Conservation (phyloP, 1,140 invertebrate genomes). For the Diabrotica undecimpunctata region DNA sequence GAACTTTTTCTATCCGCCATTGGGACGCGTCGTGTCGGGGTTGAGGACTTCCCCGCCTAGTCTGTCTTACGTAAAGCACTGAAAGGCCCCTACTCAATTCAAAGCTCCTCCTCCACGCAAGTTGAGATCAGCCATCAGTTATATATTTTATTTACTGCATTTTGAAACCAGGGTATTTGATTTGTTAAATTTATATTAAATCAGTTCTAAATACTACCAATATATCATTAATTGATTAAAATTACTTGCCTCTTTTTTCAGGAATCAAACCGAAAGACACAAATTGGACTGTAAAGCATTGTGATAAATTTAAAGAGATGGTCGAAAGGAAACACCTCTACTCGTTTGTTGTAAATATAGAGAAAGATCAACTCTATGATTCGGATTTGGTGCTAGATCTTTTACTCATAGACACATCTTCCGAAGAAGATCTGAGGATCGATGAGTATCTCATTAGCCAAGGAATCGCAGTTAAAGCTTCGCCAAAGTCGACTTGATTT, state of each 20-base stretch:
- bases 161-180: too few relatives aligned
- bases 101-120: too few relatives aligned
- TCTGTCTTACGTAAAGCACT: too few relatives aligned
- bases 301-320: conserved; percentile 40
- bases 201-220: too few relatives aligned
- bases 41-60: too few relatives aligned
- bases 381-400: conserved; percentile 40
- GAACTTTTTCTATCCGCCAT: too few relatives aligned
- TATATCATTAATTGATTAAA: conserved; percentile 1
- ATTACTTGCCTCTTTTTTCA: conserved; percentile 20
- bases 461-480: conserved; percentile 34
- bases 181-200: too few relatives aligned
- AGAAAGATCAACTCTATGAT: conserved; percentile 41
- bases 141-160: too few relatives aligned
- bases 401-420: conserved; percentile 39
- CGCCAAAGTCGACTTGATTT: too few relatives aligned
- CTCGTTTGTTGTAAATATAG: conserved; percentile 34
- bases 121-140: too few relatives aligned
- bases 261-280: conserved; percentile 41
- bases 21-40: too few relatives aligned
- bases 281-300: conserved; percentile 46
- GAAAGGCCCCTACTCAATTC: too few relatives aligned
- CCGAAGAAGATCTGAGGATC: conserved; percentile 37
- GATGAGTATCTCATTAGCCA: conserved; percentile 37
- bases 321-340: conserved; percentile 37